A percentile compares a stretch with the other conserved stretches of the same genome.
phyloP scores from a whole-genome alignment of 1,140 invertebrate species.

The Musca domestica region DNA sequence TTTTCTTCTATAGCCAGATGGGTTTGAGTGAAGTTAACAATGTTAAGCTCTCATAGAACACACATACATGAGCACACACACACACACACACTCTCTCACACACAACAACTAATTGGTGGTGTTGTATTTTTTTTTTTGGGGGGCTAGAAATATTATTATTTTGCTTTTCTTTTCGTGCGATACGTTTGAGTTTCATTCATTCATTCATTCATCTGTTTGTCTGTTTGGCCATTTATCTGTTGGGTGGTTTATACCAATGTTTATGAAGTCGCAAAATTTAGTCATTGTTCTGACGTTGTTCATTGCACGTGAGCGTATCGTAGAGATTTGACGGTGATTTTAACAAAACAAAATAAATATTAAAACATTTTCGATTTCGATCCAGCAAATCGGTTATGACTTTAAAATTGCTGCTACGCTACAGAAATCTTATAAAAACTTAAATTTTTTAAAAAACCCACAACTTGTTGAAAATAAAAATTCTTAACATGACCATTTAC shows the following conservation, averaged over 20 bases:
- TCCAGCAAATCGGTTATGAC: neutral
- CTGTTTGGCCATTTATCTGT: no score
- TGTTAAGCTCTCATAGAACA: no score
- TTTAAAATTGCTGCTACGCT: neutral
- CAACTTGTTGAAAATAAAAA: neutral
- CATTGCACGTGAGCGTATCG: slow-evolving; percentile 14
- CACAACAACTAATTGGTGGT: neutral
- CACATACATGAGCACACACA: neutral
- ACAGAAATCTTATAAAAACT: neutral
- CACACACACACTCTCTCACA: neutral
- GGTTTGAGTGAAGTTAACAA: slow-evolving; percentile 1
- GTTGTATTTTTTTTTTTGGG: neutral
- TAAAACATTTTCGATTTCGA: neutral
- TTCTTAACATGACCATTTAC: slow-evolving; percentile 25
- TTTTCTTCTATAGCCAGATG: no score
- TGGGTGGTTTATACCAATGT: no score
- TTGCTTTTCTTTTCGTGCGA: no score
- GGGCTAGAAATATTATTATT: no score
- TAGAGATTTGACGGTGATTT: neutral
- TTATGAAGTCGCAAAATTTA: neutral
- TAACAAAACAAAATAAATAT: neutral
- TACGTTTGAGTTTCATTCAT: no score
- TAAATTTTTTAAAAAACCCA: neutral
- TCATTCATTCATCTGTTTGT: no score
- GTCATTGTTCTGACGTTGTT: slow-evolving; percentile 19